Evolutionary conservation across 2,888 invertebrate genomes (phyloP), one percentile per base, ranked within the genome.

Genomic region (Ophion ventricosus): DNA sequence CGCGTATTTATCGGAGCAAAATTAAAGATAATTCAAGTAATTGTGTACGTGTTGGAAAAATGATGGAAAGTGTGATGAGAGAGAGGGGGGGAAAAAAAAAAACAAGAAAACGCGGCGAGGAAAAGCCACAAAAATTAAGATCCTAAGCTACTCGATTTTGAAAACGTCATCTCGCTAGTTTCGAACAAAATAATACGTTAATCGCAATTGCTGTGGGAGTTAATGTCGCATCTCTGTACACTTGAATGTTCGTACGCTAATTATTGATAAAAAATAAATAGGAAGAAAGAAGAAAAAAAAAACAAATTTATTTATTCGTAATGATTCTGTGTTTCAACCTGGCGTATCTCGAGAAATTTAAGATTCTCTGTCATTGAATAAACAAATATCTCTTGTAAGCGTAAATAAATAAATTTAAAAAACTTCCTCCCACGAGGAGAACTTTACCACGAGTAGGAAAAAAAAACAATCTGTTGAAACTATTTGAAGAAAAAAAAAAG

Each of bases 111-210:
- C 75, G 54, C 26, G 35, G 20, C 64, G 43, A n/a, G 8, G n/a
- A 40, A 54, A 63, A 63, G 43, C 25, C 29, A 74, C 61, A 61
- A 82, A 67, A 84, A 76, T 87, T 82, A 74, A 86, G 91, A 91
- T 91, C 90, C 91, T 92, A 90, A 91, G 91, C 90, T 91, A 91
- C 90, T 88, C 82, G 85, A 83, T 83, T 67, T 85, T 70, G 56
- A 20, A 64, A 61, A 63, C 49, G n/a, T 67, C 56, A 63, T 72
- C 54, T 76, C 40, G 67, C 66, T 66, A 49, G 29, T 77, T 77
- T 70, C 54, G 35, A 57, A 35, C 7, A 14, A 23, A 56, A 35
- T 43, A 73, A 59, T 49, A 56, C 8, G 66, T 72, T 35, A 63
- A 82, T 80, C 76, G 82, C 82, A 63, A 75, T 80, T 85, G 84